Evolutionary conservation across 1,140 invertebrate species (phyloP).

Genomic region (Tyrophagus putrescentiae): DNA sequence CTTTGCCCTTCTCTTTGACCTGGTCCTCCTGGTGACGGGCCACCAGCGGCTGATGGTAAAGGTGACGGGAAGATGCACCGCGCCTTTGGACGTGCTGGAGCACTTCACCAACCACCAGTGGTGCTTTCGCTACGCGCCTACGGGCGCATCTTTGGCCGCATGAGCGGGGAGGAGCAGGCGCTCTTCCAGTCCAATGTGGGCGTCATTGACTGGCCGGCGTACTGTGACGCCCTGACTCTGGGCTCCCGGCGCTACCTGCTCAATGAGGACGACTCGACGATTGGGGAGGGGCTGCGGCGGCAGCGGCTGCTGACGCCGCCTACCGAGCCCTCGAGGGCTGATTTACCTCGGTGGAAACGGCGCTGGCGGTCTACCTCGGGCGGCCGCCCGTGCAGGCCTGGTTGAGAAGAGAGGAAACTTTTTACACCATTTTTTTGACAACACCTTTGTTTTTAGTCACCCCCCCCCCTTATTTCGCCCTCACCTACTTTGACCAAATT

Average conservation of each 20-base stretch:
- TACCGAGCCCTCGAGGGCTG: too few species aligned
- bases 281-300: slow-evolving; percentile 27
- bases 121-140: slow-evolving; percentile 60
- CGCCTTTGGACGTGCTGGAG: slow-evolving; percentile 44
- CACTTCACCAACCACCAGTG: slow-evolving; percentile 66
- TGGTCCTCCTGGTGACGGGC: slow-evolving; percentile 14
- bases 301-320: neutral
- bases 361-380: too few species aligned
- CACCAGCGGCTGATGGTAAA: slow-evolving; percentile 19
- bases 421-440: too few species aligned
- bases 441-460: too few species aligned
- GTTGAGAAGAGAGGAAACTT: too few species aligned
- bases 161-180: slow-evolving; percentile 1
- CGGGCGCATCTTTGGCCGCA: slow-evolving; percentile 36
- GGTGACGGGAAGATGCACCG: slow-evolving; percentile 21
- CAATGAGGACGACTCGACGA: slow-evolving; percentile 23
- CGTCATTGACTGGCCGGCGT: slow-evolving; percentile 47
- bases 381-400: too few species aligned
- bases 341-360: too few species aligned
- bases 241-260: slow-evolving; percentile 20
- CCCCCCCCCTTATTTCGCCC: too few species aligned
- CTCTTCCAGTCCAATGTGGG: slow-evolving; percentile 54
- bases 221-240: slow-evolving; percentile 34
- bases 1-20: slow-evolving; percentile 20
- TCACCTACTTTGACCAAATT: too few species aligned